Percentiles rank a stretch among this genome's conserved stretches.
phyloP scores from a whole-genome alignment of 2,888 invertebrate species.

The Heliconius hortense region DNA sequence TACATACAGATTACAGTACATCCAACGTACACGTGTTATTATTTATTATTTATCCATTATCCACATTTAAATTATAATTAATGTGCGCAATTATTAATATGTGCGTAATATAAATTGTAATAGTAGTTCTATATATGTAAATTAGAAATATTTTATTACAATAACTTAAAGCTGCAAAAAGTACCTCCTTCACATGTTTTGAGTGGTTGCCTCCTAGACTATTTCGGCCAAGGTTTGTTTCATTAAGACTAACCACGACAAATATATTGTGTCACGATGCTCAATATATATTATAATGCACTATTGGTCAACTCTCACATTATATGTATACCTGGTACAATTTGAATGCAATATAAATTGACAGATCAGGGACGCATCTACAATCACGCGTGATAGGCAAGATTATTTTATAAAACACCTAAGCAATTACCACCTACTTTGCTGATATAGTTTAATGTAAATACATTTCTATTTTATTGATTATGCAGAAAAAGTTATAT shows the following conservation, averaged over 20 bases:
- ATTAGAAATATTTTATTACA: background rate
- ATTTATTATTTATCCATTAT: conserved; percentile 10
- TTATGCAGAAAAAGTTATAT: background rate
- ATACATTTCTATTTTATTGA: background rate
- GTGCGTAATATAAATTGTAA: no score
- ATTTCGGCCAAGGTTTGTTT: conserved; percentile 3
- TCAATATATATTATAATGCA: background rate
- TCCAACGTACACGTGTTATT: conserved; percentile 1
- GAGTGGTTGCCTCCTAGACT: background rate
- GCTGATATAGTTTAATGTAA: background rate
- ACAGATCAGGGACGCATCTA: background rate
- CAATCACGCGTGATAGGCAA: background rate
- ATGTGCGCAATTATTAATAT: background rate
- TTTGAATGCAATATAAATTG: background rate
- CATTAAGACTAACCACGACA: background rate
- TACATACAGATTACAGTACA: background rate
- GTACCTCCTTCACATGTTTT: background rate
- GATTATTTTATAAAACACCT: background rate
- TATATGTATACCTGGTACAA: background rate
- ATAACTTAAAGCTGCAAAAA: background rate
- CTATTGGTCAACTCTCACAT: background rate
- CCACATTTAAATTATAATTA: background rate
- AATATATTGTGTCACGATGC: background rate
- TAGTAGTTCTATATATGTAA: background rate
- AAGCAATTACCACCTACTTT: no score